These are phyloP conservation scores for Notechis scutatus DNA, from an alignment of 2,113 vertebrate genomes.

Conservation along the genomic window DNA sequence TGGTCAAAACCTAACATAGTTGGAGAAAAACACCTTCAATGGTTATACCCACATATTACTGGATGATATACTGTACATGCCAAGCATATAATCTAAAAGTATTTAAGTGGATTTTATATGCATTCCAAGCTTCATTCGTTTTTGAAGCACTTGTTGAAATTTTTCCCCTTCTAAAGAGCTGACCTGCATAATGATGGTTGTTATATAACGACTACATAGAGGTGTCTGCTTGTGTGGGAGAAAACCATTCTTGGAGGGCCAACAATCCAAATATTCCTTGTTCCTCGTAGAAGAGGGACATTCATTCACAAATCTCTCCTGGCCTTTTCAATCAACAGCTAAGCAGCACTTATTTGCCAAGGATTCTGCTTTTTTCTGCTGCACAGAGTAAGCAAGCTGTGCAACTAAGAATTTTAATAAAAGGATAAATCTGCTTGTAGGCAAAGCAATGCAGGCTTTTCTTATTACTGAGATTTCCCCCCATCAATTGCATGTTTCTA, in stretches of 20 bases:
- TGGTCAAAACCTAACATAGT: slow-evolving; percentile 49
- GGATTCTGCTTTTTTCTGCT: slow-evolving; percentile 42
- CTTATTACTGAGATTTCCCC: slow-evolving; percentile 43
- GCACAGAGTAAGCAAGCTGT: slow-evolving; percentile 9
- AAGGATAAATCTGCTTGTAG: slow-evolving; percentile 40
- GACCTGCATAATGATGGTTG: slow-evolving; percentile 40
- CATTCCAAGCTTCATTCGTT: slow-evolving; percentile 74
- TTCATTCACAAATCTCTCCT: slow-evolving; percentile 51
- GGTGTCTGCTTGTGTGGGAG: slow-evolving; percentile 60
- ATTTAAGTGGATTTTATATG: slow-evolving; percentile 73
- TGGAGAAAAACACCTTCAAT: slow-evolving; percentile 58
- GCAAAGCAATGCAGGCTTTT: slow-evolving; percentile 65
- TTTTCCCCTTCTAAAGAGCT: slow-evolving; percentile 62
- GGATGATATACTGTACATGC: slow-evolving; percentile 58
- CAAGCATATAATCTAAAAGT: slow-evolving; percentile 66
- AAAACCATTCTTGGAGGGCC: slow-evolving; percentile 25
- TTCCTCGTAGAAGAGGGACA: slow-evolving; percentile 37
- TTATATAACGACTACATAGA: neutral
- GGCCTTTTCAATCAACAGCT: slow-evolving; percentile 35
- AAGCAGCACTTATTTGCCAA: slow-evolving; percentile 34
- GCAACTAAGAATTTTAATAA: slow-evolving; percentile 14
- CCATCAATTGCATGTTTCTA: slow-evolving; percentile 43
- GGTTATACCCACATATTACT: slow-evolving; percentile 49
- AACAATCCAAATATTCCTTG: slow-evolving; percentile 33
- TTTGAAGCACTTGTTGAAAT: slow-evolving; percentile 55